Base-by-base conservation (phyloP, 2,888 invertebrate genomes). In the Ophion slaviceki region DNA sequence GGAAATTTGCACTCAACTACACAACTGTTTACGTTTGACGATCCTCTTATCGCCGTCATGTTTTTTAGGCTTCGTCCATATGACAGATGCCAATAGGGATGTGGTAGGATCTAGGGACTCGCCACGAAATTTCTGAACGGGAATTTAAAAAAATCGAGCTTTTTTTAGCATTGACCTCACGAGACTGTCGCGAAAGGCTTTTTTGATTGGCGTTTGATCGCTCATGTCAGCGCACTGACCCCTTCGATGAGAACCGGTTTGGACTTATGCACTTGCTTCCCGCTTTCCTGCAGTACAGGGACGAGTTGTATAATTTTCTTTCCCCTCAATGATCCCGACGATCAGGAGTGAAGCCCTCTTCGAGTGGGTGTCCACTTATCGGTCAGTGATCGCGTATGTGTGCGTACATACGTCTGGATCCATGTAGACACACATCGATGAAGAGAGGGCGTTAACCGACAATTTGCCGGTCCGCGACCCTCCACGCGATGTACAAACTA, bases 291-390 rank as follows among this genome's bases (percentile, higher is more conserved):
- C 24, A 80, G 57, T 64, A 14, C 76, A 11, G 40, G 71, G 40
- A 80, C 67, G 67, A 71, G 81, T 88, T 85, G 82, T 84, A 87
- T 89, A 89, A 88, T 89, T 89, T 88, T 85, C 78, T 84, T 77
- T 64, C 86, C 83, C 82, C 86, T 81, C 82, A 86, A 80, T 87
- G 79, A 88, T 88, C 87, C 86, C 85, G 82, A 86, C 88, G 66
- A 68, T 76, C 84, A 77, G 61, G 62, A 59, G 79, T 67, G 68
- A 70, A 64, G 72, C 80, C 77, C 85, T 77, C 80, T 74, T 71
- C 79, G 82, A 45, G 68, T 47, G 36, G 68, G 17, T 32, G 47
- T 78, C 77, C 75, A 82, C 83, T 84, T 88, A 88, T 86, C 70
- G 24, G 47, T 17, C 28, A 47, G 87, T 82, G 66, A 80, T 67